Conservation (phyloP, 2,797 vertebrate genomes). For the Myotis myotis region DNA sequence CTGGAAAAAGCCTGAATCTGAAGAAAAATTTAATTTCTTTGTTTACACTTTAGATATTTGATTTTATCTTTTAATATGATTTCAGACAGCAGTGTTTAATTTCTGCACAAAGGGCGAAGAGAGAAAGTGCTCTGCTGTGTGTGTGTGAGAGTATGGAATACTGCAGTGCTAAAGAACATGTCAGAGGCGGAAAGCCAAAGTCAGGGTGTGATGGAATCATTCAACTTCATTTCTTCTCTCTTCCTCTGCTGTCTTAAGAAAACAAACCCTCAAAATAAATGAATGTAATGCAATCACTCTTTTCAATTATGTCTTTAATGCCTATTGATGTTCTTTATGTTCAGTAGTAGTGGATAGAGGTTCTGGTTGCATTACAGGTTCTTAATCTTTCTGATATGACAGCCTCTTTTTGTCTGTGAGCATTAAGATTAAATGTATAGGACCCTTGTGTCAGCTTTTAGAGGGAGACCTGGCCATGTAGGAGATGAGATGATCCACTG, state of each 20-base stretch:
- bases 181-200: neutral
- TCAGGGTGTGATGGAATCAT: neutral
- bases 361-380: neutral
- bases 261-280: neutral
- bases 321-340: neutral
- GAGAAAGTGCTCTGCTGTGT: neutral
- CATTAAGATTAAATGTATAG: neutral
- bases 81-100: neutral
- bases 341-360: neutral
- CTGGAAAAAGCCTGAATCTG: neutral
- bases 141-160: neutral
- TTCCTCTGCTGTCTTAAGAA: neutral
- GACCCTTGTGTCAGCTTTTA: neutral
- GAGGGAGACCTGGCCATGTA: neutral
- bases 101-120: neutral
- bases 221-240: neutral
- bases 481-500: neutral
- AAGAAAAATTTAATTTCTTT: constrained; percentile 2
- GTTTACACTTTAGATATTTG: constrained; percentile 13
- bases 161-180: neutral
- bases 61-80: constrained; percentile 7
- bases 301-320: neutral
- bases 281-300: neutral
- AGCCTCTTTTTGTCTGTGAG: neutral
- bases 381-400: neutral